Evolutionary conservation across 2,113 vertebrate genomes (phyloP).

Genomic region (Amblyopsis rosae): DNA sequence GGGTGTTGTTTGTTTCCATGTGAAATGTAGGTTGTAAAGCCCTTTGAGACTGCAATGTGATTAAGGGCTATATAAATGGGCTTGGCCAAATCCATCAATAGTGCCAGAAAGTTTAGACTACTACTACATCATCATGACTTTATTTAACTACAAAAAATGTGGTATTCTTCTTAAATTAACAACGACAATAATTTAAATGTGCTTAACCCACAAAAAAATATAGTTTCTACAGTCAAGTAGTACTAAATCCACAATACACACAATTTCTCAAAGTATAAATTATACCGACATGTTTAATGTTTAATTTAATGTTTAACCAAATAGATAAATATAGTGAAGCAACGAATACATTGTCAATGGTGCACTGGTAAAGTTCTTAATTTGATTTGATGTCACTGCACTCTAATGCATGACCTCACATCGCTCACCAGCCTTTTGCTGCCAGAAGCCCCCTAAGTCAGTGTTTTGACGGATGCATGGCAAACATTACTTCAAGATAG

Average conservation of each 20-base stretch:
- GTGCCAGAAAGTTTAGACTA: slow-evolving; percentile 9
- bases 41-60: too few species aligned
- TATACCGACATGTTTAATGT: too few species aligned
- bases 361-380: not conserved
- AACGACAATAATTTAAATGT: not conserved
- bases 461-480: slow-evolving; percentile 39
- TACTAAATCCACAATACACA: too few species aligned
- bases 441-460: slow-evolving; percentile 51
- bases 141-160: not conserved
- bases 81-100: slow-evolving; percentile 9
- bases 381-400: slow-evolving; percentile 41
- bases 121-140: too few species aligned
- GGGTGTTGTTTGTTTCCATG: too few species aligned
- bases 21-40: too few species aligned
- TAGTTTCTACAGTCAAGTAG: not conserved
- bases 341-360: not conserved
- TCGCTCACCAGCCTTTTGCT: slow-evolving; percentile 48
- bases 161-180: not conserved
- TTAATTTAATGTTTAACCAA: too few species aligned
- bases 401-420: slow-evolving; percentile 56
- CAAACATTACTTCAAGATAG: slow-evolving; percentile 51
- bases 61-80: too few species aligned
- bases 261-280: not conserved
- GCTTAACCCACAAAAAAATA: not conserved
- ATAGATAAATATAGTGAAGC: too few species aligned